Conservation (phyloP, 2,113 vertebrate genomes). For the Orientallactaga bullata region DNA sequence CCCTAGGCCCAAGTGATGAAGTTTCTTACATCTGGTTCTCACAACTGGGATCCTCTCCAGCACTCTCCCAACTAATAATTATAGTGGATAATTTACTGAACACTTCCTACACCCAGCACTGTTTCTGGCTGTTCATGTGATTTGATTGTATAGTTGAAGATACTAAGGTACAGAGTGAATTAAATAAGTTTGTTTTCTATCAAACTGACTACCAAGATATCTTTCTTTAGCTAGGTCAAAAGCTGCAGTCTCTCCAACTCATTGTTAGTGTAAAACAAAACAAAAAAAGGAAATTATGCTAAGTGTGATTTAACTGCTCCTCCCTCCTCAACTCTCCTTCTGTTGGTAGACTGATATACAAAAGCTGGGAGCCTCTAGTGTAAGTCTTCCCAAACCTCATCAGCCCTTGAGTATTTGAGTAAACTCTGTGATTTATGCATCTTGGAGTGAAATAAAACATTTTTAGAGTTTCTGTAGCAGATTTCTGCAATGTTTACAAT, state of each 20-base stretch:
- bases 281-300: background rate
- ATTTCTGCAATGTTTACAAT: conserved; percentile 34
- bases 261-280: background rate
- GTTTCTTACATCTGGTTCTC: background rate
- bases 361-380: background rate
- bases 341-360: background rate
- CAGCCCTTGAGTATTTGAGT: background rate
- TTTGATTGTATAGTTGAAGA: background rate
- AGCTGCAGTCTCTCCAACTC: background rate
- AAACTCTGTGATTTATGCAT: conserved; percentile 9
- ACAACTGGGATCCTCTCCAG: rapidly evolving
- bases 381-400: conserved; percentile 10
- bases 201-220: background rate
- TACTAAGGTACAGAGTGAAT: background rate
- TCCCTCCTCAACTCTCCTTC: background rate
- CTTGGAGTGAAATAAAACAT: background rate
- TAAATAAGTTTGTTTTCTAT: background rate
- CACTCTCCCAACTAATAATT: background rate
- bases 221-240: background rate
- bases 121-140: background rate
- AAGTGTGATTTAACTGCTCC: background rate
- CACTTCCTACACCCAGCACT: background rate
- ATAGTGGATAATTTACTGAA: background rate
- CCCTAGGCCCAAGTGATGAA: background rate
- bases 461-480: background rate